Percentiles rank a stretch among this genome's conserved stretches.
Conservation (phyloP, 1,140 invertebrate species). For the Aphaenogaster rudis region DNA sequence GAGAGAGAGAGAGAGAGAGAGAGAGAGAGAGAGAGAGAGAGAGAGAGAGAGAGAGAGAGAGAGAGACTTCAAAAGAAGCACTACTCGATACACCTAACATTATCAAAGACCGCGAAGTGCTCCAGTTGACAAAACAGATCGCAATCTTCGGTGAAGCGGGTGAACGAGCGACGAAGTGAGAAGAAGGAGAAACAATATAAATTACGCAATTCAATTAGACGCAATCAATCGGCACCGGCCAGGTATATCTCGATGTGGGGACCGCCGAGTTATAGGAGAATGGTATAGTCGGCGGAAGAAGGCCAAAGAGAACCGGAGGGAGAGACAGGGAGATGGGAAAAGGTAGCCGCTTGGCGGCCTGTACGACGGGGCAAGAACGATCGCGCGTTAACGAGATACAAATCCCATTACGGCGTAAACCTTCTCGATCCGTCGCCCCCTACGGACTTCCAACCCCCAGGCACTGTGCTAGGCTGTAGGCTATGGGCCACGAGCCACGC, state of each 20-base stretch:
- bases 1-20: slow-evolving; percentile 34
- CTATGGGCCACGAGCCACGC: slow-evolving; percentile 84
- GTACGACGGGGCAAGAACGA: slow-evolving; percentile 85
- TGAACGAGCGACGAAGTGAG: slow-evolving; percentile 46
- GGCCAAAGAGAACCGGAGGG: slow-evolving; percentile 39
- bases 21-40: slow-evolving; percentile 29
- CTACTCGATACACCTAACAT: background rate
- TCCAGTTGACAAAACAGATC: background rate
- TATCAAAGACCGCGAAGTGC: background rate
- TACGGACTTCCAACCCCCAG: slow-evolving; percentile 83
- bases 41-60: slow-evolving; percentile 36
- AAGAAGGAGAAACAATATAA: slow-evolving; percentile 77
- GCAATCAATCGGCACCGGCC: slow-evolving; percentile 81
- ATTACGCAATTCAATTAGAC: slow-evolving; percentile 84
- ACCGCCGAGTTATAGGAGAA: slow-evolving; percentile 49
- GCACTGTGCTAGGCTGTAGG: slow-evolving; percentile 74
- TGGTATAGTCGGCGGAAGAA: slow-evolving; percentile 48
- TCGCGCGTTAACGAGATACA: slow-evolving; percentile 87
- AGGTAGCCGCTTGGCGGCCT: slow-evolving; percentile 80
- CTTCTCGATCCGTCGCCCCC: slow-evolving; percentile 85
- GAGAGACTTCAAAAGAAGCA: slow-evolving; percentile 37
- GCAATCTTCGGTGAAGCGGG: slow-evolving; percentile 32
- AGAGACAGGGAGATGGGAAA: slow-evolving; percentile 66
- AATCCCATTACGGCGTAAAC: slow-evolving; percentile 87
- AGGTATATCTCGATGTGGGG: slow-evolving; percentile 71